Base-by-base conservation (phyloP, 2,113 vertebrate genomes). In the Alligator mississippiensis region DNA sequence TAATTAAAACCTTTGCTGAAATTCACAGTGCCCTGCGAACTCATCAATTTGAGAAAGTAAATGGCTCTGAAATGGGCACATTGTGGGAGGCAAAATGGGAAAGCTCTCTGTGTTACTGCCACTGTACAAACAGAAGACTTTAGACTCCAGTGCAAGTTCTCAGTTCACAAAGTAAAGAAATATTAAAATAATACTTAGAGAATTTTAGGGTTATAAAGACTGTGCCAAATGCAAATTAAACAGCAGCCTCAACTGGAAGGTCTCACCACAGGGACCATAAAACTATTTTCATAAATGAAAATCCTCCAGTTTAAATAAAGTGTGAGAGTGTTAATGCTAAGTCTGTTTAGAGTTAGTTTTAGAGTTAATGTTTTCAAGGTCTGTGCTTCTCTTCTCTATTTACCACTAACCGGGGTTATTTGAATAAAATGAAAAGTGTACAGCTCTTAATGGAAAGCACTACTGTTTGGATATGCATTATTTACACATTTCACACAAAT, bases 281-380 rank as follows among this genome's bases (percentile, higher is more conserved):
- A 97, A 96, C 87, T 95, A 83, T 96, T 94, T 47, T 96, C 92
- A 90, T 94, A 94, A 96, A 93, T 97, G 94, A 97, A 47, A 96
- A 90, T 95, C 93, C 92, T 97, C 82, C 95, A 95, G 93, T 94
- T 95, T 96, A 92, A 97, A 96, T 92, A 96, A 97, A 96, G 94
- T 92, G 77, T 94, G 93, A 90, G 89, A 94, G 95, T 96, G 90
- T 96, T 96, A 95, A 97, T 30, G 85, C 95, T 91, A 97, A 92
- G 91, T 90, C 94, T 97, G 93, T 97, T 97, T 97, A 96, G 86
- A 96, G 89, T 96, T 88, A 97, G 88, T 86, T 97, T 97, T 97
- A 96, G 86, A 96, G 89, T 96, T 88, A 97, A 90, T 86, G 95
- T 96, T 96, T 96, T 92, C 94, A 95, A 96, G 94, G 95, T 92